Base-by-base conservation (phyloP, 2,888 invertebrate genomes). In the Hirtodrosophila trivittata region DNA sequence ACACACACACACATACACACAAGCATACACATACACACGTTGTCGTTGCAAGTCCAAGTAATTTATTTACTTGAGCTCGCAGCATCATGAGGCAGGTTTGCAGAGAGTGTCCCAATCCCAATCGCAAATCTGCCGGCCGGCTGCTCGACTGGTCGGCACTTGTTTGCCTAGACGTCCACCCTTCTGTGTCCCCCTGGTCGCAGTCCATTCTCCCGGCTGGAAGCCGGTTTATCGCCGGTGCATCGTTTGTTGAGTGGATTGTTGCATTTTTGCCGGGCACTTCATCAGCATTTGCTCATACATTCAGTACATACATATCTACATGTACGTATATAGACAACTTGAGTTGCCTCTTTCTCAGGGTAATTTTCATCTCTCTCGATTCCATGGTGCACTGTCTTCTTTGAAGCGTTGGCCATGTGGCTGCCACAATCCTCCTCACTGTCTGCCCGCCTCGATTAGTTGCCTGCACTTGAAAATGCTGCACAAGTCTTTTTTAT, bases 151-250 rank as follows among this genome's bases (percentile, higher is more conserved):
- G 28, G 7, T 28, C 50, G 67, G 67, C 72, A 71, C 70, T 71
- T 71, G 71, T 64, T 72, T 73, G 51, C 73, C 71, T 71, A 71
- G 71, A 49, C 57, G 14, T 28, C 14, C 32, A 35, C 26, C 10
- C 12, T 13, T 4, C 13, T 21, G 18, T 21, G 3, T 5, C 18
- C 35, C 54, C 7, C 25, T 32, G 4, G 21, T 26, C 26, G 3
- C 6, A 35, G 3, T 9, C 43, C 33, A 45, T 28, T 28, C 25
- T 37, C 57, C 50, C 62, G 54, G 58, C 60, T 55, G 55, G 39
- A 71, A 78, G 78, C 78, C 81, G 81, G 81, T 80, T 84, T 81
- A 64, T 33, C 58, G n/a, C n/a, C n/a, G 60, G 45, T 66, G 69
- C 72, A 63, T 58, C 64, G 68, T 69, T 77, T 62, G 74, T 80